Conservation (phyloP, 1,140 invertebrate species). For the Hypsibius dujardini region DNA sequence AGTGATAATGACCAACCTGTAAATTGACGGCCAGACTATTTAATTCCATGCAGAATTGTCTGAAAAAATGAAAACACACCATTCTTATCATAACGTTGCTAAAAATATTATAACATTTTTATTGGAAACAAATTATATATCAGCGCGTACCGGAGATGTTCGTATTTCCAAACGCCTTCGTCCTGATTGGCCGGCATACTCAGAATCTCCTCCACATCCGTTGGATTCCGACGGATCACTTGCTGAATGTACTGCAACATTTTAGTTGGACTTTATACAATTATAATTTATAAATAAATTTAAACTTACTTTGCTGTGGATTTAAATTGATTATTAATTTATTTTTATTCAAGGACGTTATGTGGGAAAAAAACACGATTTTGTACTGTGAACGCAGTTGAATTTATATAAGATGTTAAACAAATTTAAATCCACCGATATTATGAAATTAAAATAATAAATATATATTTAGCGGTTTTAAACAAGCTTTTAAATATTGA, state of each 20-base stretch:
- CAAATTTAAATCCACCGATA: too few relatives aligned
- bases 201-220: conserved; percentile 80
- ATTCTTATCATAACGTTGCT: not conserved
- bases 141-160: conserved; percentile 60
- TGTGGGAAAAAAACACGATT: too few relatives aligned
- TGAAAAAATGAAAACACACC: conserved; percentile 33
- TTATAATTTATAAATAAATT: conserved; percentile 20
- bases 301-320: conserved; percentile 2
- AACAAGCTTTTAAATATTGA: too few relatives aligned
- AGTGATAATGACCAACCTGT: conserved; percentile 31
- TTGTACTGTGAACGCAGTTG: too few relatives aligned
- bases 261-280: conserved; percentile 10
- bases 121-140: not conserved
- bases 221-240: conserved; percentile 74
- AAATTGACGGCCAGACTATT: conserved; percentile 82
- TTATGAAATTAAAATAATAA: too few relatives aligned
- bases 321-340: conserved; percentile 13
- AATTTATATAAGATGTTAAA: too few relatives aligned
- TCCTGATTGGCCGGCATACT: conserved; percentile 90
- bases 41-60: conserved; percentile 96
- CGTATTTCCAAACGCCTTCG: conserved; percentile 99
- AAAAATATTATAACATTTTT: not conserved
- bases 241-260: conserved; percentile 71
- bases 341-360: too few relatives aligned
- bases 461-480: too few relatives aligned